Base-by-base conservation (phyloP, 35 echinoderm and acorn worm species). In the Patiria miniata region DNA sequence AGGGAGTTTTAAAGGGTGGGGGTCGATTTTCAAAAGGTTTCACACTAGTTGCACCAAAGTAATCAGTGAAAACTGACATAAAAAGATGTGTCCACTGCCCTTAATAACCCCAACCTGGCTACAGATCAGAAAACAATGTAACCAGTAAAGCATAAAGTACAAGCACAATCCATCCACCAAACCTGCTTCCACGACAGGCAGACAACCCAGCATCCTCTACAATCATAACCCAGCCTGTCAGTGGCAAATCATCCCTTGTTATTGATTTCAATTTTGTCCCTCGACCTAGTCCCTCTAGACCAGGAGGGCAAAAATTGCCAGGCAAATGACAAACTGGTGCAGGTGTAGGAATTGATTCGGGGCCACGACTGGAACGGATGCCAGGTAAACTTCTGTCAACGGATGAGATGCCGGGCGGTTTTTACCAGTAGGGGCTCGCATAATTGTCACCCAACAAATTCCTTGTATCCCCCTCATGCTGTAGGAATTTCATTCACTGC, bases 191-290 rank as follows among this genome's bases (percentile, higher is more conserved):
- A 47, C 42, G 42, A 47, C 65, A 2, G 8, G 10, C 26, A 34
- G 19, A 73, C 65, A 22, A 14, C 34, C 26, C 65, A 32, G 65
- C 3, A 73, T 16, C 65, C 26, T 73, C 29, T 1, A 26, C 65
- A 18, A 12, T 23, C 65, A 73, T 32, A n/a, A n/a, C n/a, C 34
- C 26, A 10, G 21, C 26, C 65, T 73, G 65, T 73, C 65, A 73
- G 19, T 14, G 34, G 26, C 19, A 73, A 73, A 73, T 73, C 34
- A 73, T 73, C 65, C 26, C 26, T 28, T 73, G 26, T 73, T 73
- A 73, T 73, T 73, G 65, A 73, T 73, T 73, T 73, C 65, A 73
- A 73, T 73, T 73, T 73, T 73, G 34, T 73, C 65, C 34, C 29
- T 18, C 65, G 26, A 18, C 42, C 42, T 47, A 6, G 34, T 73